Conservation (phyloP, 2,888 invertebrate genomes). For the Tetragnatha montana region DNA sequence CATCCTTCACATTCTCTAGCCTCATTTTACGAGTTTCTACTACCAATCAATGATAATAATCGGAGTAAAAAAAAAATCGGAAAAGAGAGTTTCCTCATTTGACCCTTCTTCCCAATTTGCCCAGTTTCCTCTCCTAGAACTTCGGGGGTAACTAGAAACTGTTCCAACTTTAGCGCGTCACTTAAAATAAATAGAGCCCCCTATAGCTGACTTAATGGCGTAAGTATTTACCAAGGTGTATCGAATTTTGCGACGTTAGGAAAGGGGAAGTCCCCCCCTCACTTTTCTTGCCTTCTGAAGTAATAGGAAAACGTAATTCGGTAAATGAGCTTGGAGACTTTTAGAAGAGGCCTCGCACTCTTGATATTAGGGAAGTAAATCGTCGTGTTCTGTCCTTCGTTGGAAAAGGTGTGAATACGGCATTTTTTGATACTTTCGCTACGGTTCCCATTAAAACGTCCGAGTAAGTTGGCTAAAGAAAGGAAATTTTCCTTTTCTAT, state of each 20-base stretch:
- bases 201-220: constrained; percentile 45
- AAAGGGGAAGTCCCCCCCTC: background rate
- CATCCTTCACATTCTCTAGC: background rate
- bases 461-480: background rate
- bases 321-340: constrained; percentile 32
- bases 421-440: background rate
- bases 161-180: constrained; percentile 32
- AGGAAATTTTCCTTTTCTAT: background rate
- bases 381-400: background rate
- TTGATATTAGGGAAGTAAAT: background rate
- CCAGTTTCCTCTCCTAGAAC: background rate
- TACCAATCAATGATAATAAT: constrained; percentile 9
- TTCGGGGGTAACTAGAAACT: constrained; percentile 41
- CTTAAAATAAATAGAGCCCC: constrained; percentile 60
- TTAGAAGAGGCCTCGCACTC: background rate
- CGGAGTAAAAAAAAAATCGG: constrained; percentile 12
- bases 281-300: constrained; percentile 11
- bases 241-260: constrained; percentile 37
- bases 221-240: constrained; percentile 50
- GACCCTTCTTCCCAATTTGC: constrained; percentile 46
- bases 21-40: background rate
- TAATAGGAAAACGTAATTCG: constrained; percentile 39
- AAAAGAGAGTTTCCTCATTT: constrained; percentile 21
- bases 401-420: background rate
- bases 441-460: background rate